Evolutionary conservation across 23 tunicate species (phyloP).

Genomic region (Pegea sp.): DNA sequence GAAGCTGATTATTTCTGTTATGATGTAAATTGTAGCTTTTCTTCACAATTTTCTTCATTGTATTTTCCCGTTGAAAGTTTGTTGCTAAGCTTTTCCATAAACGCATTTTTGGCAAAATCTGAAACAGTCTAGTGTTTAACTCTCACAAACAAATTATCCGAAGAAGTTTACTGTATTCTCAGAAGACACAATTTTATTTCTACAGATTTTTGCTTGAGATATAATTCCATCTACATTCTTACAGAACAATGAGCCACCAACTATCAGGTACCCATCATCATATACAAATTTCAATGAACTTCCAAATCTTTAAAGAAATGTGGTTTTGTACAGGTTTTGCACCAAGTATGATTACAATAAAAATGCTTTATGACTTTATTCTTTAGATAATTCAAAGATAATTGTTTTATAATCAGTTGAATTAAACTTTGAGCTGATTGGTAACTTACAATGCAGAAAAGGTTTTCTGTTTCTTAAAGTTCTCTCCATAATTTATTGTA

Average conservation of each 20-base stretch:
- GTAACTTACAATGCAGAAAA: slow-evolving; percentile 20
- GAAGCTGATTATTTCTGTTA: neutral
- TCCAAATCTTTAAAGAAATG: slow-evolving; percentile 22
- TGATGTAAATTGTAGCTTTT: neutral
- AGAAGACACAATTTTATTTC: slow-evolving; percentile 45
- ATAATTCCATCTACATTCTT: slow-evolving; percentile 29
- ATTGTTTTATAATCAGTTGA: no score
- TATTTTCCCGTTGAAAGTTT: neutral
- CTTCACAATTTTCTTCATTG: neutral
- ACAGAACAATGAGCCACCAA: slow-evolving; percentile 39
- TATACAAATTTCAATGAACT: slow-evolving; percentile 18
- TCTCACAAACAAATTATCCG: no score
- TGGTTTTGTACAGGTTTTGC: neutral
- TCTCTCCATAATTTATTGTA: slow-evolving; percentile 31
- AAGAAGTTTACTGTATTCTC: no score
- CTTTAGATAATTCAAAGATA: no score
- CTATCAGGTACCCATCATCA: slow-evolving; percentile 26
- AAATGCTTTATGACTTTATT: neutral
- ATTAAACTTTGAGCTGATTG: no score
- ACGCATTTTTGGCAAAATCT: no score
- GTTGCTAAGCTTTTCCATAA: neutral
- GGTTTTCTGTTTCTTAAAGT: slow-evolving; percentile 10
- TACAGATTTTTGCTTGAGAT: slow-evolving; percentile 35
- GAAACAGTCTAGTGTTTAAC: no score
- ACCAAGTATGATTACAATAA: neutral